These are phyloP conservation scores for Neoseiulus cucumeris DNA, from an alignment of 1,140 invertebrate genomes.

Conservation along the genomic window DNA sequence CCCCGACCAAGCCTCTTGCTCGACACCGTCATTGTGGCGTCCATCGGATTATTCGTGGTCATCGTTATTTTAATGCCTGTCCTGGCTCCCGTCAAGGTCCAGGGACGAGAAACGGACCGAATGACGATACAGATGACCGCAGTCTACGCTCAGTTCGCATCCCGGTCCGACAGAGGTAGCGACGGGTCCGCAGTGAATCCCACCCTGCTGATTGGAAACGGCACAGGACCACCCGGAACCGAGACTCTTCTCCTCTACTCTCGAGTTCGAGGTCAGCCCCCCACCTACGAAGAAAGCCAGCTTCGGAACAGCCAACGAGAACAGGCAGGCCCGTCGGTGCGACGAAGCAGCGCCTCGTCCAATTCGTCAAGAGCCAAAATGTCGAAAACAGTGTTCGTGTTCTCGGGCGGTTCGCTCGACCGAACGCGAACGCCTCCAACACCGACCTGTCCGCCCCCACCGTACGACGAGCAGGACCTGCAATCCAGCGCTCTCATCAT, in stretches of 20 bases:
- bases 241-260: slow-evolving; percentile 2
- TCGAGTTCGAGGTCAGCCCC: slow-evolving; percentile 4
- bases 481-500: slow-evolving; percentile 1
- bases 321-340: neutral
- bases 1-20: neutral
- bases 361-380: neutral
- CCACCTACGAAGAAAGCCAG: slow-evolving; percentile 6
- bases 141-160: slow-evolving; percentile 5
- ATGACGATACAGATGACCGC: slow-evolving; percentile 8
- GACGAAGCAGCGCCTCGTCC: neutral
- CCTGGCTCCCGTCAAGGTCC: neutral
- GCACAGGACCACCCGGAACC: neutral
- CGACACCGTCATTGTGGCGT: slow-evolving; percentile 3
- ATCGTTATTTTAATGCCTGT: neutral
- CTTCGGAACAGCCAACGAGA: slow-evolving; percentile 2
- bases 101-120: neutral
- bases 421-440: neutral
- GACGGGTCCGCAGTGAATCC: neutral
- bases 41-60: neutral
- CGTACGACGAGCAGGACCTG: neutral
- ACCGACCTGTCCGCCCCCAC: neutral
- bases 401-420: slow-evolving; percentile 6
- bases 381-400: neutral
- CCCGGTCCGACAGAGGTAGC: neutral
- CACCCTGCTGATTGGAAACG: slow-evolving; percentile 1